These are phyloP conservation scores for Eupithecia subumbrata DNA, from an alignment of 2,888 invertebrate species.

Conservation along the genomic window DNA sequence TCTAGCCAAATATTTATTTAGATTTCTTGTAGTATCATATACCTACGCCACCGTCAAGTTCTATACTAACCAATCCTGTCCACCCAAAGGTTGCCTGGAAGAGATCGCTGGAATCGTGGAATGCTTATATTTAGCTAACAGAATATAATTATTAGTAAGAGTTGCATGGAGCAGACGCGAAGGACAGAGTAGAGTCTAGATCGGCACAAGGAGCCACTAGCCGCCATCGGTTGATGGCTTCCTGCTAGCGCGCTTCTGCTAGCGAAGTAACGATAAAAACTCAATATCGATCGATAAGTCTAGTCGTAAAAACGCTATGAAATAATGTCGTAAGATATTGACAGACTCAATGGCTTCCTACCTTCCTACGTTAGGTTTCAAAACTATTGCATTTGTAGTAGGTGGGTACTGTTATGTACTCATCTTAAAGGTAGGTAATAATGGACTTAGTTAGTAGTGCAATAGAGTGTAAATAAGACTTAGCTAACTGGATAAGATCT, in stretches of 20 bases:
- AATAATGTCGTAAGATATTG: conserved; percentile 52
- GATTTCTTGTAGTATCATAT: too few species aligned
- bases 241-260: not conserved
- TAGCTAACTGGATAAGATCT: conserved; percentile 21
- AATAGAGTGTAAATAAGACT: conserved; percentile 3
- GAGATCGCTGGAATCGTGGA: too few species aligned
- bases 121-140: not conserved
- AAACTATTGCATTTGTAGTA: conserved; percentile 36
- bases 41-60: too few species aligned
- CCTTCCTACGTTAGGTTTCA: conserved; percentile 31
- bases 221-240: not conserved
- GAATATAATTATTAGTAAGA: not conserved
- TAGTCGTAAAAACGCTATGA: conserved; percentile 42
- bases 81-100: too few species aligned
- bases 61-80: too few species aligned
- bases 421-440: conserved; percentile 2
- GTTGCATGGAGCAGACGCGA: not conserved
- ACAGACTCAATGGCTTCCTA: conserved; percentile 46
- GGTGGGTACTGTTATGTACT: not conserved
- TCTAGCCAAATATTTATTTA: too few species aligned
- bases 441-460: not conserved
- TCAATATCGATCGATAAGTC: not conserved
- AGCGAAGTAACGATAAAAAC: not conserved
- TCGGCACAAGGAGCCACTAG: not conserved
- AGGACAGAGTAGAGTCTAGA: not conserved